Base-by-base conservation (phyloP, 1,140 invertebrate genomes). In the Apis dorsata region DNA sequence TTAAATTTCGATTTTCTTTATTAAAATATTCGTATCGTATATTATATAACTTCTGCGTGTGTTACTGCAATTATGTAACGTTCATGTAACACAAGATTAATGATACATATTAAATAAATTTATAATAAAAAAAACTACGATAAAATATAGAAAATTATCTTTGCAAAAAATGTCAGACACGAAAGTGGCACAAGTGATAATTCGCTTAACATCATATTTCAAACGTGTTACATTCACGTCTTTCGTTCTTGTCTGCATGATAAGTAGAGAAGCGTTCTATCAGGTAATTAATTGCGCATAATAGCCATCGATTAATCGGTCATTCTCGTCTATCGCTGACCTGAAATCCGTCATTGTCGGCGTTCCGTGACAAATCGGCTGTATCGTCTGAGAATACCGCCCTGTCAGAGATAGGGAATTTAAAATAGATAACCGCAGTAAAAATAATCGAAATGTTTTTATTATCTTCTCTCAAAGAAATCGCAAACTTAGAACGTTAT, bases 231-330 rank as follows among this genome's bases (percentile, higher is more conserved):
- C 34, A 19, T 57, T 69, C 65, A 19, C 21, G 19, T 57, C 28
- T 78, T 76, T 63, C 44, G 60, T 19, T 49, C 65, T n/a, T 15
- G 28, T 78, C 55, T 57, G 17, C 28, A 28, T 13, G 55, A 60
- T 70, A 59, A 53, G 65, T 76, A 53, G n/a, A 28, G 53, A 34
- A 34, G 34, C 34, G 34, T 69, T 44, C n/a, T 24, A 59, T 12
- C 21, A 17, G 53, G n/a, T 70, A 79, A 60, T 79, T 79, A 63
- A 79, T 79, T 69, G 66, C 51, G 76, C 62, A 68, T 69, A 79
- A 79, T 79, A 59, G 65, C 66, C 65, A 55, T 55, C 63, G 76
- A 79, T 79, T 79, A 79, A 70, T 69, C 76, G 66, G 34, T n/a
- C 55, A 70, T 79, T 69, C 65, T 59, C 65, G 34, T 51, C n/a